Conservation (phyloP, 2,888 invertebrate genomes). For the Pimpla rufipes region DNA sequence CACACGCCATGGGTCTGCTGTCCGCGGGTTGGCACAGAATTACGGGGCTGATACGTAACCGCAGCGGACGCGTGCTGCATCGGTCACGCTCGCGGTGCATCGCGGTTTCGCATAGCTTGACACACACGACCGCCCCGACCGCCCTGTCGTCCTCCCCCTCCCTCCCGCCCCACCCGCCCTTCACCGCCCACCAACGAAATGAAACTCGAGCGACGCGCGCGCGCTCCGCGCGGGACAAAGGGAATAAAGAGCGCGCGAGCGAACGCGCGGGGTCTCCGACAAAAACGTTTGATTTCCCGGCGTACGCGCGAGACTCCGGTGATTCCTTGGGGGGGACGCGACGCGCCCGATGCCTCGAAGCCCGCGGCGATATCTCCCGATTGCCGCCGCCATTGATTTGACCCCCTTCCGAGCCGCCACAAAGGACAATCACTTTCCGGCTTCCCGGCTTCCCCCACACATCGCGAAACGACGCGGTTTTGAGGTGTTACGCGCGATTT, state of each 20-base stretch:
- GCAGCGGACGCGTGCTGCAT: conserved; percentile 55
- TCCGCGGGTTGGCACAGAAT: conserved; percentile 62
- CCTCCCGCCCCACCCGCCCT: too few species aligned
- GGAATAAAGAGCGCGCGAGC: not conserved
- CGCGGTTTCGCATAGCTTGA: conserved; percentile 53
- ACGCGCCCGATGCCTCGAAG: not conserved
- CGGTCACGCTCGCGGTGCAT: conserved; percentile 60
- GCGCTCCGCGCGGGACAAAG: not conserved
- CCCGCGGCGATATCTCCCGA: not conserved
- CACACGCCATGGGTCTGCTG: conserved; percentile 35
- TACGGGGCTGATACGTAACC: conserved; percentile 60
- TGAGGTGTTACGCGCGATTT: too few species aligned
- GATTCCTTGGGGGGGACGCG: not conserved
- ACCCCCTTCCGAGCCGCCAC: not conserved
- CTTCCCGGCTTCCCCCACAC: too few species aligned
- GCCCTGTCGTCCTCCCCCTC: not conserved
- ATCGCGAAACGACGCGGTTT: too few species aligned
- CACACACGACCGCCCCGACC: conserved; percentile 20
- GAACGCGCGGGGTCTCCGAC: too few species aligned
- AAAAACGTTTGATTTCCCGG: not conserved
- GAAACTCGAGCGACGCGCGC: conserved; percentile 28
- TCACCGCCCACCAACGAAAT: conserved; percentile 10
- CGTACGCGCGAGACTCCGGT: not conserved
- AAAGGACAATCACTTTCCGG: not conserved
- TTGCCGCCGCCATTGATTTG: not conserved